These are phyloP conservation scores for Rhimphoctona megacephalus DNA, from an alignment of 2,888 invertebrate species.

Conservation along the genomic window DNA sequence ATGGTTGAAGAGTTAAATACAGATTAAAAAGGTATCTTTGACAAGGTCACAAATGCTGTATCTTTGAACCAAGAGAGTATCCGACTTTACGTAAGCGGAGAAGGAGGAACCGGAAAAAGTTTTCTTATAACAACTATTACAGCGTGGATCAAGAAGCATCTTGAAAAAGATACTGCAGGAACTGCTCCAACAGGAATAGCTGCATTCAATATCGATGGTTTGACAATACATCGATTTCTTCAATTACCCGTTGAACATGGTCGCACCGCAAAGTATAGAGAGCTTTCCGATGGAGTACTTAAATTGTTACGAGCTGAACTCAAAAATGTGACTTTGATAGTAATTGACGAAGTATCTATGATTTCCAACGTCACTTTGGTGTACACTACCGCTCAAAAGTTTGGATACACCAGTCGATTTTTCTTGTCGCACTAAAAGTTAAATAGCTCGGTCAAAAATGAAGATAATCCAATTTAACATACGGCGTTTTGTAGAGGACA, in stretches of 20 bases:
- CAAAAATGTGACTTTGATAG: background rate
- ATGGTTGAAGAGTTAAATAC: slow-evolving; percentile 68
- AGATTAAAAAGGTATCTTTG: slow-evolving; percentile 70
- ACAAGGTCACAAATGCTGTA: slow-evolving; percentile 51
- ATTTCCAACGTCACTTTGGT: background rate
- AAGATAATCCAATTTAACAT: too few species aligned
- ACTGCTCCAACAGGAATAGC: slow-evolving; percentile 79
- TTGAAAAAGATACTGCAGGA: slow-evolving; percentile 74
- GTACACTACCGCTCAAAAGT: too few species aligned
- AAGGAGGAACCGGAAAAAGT: slow-evolving; percentile 78
- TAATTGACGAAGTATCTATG: background rate
- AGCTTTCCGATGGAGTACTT: slow-evolving; percentile 74
- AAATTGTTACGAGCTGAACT: slow-evolving; percentile 68
- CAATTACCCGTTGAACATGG: slow-evolving; percentile 79
- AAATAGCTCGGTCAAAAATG: too few species aligned
- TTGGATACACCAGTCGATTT: too few species aligned
- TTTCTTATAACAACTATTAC: slow-evolving; percentile 76
- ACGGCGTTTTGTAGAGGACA: too few species aligned
- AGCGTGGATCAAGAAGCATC: slow-evolving; percentile 73
- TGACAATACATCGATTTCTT: slow-evolving; percentile 77
- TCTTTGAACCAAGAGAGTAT: slow-evolving; percentile 50
- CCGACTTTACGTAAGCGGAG: slow-evolving; percentile 73
- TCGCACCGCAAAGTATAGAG: slow-evolving; percentile 75
- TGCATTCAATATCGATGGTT: slow-evolving; percentile 80
- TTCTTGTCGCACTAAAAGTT: too few species aligned